Conservation (phyloP, 2,888 invertebrate species). For the Panzeria rudis region DNA sequence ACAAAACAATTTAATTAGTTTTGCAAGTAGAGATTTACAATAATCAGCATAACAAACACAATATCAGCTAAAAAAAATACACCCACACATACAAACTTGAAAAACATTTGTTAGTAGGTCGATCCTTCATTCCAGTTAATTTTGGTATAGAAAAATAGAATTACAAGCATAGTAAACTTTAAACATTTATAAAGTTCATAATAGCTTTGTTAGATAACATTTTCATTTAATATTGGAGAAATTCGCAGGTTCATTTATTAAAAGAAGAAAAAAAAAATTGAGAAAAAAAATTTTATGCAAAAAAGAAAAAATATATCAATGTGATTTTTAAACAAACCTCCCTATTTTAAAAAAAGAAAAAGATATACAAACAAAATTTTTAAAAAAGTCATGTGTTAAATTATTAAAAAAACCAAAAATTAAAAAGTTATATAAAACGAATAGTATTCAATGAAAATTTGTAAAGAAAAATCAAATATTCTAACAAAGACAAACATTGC, state of each 20-base stretch:
- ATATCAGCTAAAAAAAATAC: neutral
- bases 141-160: slow-evolving; percentile 16
- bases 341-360: slow-evolving; percentile 48
- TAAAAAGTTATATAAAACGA: slow-evolving; percentile 36
- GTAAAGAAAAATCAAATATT: slow-evolving; percentile 43
- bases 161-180: neutral
- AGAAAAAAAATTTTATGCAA: neutral
- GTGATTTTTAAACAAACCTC: slow-evolving; percentile 61
- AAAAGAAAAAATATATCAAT: slow-evolving; percentile 59
- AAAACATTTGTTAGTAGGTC: slow-evolving; percentile 27
- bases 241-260: slow-evolving; percentile 23
- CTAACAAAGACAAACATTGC: slow-evolving; percentile 35
- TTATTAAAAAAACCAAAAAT: slow-evolving; percentile 17
- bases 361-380: neutral
- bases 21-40: slow-evolving; percentile 45
- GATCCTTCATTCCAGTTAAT: slow-evolving; percentile 10
- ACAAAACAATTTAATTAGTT: slow-evolving; percentile 31
- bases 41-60: slow-evolving; percentile 9
- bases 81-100: neutral
- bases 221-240: slow-evolving; percentile 6
- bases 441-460: slow-evolving; percentile 50
- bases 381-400: slow-evolving; percentile 36
- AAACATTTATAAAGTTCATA: slow-evolving; percentile 3
- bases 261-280: neutral
- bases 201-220: slow-evolving; percentile 27